Evolutionary conservation across 2,888 invertebrate genomes (phyloP).

Genomic region (Zygaena filipendulae): DNA sequence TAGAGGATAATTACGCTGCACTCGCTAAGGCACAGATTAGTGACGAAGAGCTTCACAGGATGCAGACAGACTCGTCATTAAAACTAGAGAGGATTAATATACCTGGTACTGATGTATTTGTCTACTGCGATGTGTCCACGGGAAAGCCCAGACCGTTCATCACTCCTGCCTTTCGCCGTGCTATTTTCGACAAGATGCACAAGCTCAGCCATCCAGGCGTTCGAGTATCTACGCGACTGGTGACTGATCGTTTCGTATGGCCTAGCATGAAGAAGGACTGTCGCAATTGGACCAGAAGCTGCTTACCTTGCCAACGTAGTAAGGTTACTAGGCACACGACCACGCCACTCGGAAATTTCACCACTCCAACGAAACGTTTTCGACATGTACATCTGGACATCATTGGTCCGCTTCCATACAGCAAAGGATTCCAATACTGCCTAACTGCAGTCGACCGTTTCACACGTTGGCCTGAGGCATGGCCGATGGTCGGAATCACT

Average conservation of each 20-base stretch:
- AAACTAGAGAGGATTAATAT: not conserved
- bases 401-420: slow-evolving; percentile 20
- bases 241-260: slow-evolving; percentile 27
- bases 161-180: not conserved
- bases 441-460: slow-evolving; percentile 24
- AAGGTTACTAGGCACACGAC: slow-evolving; percentile 14
- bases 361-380: slow-evolving; percentile 11
- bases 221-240: slow-evolving; percentile 10
- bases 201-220: slow-evolving; percentile 9
- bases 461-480: slow-evolving; percentile 17
- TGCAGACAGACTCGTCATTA: slow-evolving; percentile 1
- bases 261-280: slow-evolving; percentile 23
- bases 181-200: slow-evolving; percentile 1
- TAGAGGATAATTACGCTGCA: slow-evolving; percentile 2
- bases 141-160: too few species aligned
- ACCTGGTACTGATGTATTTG: slow-evolving; percentile 1
- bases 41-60: slow-evolving; percentile 3
- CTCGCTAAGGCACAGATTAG: slow-evolving; percentile 4
- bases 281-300: slow-evolving; percentile 24
- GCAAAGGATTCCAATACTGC: slow-evolving; percentile 12
- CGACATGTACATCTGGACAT: slow-evolving; percentile 32
- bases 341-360: slow-evolving; percentile 12
- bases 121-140: not conserved
- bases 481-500: slow-evolving; percentile 14
- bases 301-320: slow-evolving; percentile 24